Conservation (phyloP, 35 echinoderm and acorn worm genomes). For the Diadema setosum region DNA sequence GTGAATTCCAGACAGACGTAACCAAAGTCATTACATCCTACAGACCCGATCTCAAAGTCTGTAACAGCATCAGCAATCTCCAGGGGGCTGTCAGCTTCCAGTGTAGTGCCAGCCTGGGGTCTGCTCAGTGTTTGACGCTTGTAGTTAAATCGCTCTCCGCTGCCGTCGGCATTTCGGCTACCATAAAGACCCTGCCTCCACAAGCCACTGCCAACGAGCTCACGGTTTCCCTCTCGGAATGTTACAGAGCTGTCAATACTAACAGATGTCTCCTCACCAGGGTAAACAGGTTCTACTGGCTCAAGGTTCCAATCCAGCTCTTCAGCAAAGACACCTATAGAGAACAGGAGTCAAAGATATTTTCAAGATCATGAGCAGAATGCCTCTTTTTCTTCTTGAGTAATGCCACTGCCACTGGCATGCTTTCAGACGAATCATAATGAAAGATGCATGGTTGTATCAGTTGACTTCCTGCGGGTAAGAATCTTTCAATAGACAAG, state of each 20-base stretch:
- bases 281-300: slow-evolving; percentile 11
- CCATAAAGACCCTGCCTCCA: slow-evolving; percentile 74
- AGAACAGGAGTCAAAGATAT: neutral
- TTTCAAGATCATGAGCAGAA: too few relatives aligned
- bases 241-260: slow-evolving; percentile 30
- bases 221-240: slow-evolving; percentile 39
- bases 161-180: slow-evolving; percentile 19
- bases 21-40: slow-evolving; percentile 65
- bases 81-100: slow-evolving; percentile 28
- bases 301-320: slow-evolving; percentile 51
- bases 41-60: slow-evolving; percentile 61
- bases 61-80: slow-evolving; percentile 45
- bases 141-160: slow-evolving; percentile 29
- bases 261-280: slow-evolving; percentile 45
- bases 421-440: too few relatives aligned
- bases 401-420: too few relatives aligned
- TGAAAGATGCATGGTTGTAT: too few relatives aligned
- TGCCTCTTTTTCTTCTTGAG: too few relatives aligned
- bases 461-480: too few relatives aligned
- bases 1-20: slow-evolving; percentile 82
- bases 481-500: too few relatives aligned
- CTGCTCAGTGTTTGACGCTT: slow-evolving; percentile 28
- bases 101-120: slow-evolving; percentile 4
- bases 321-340: slow-evolving; percentile 57
- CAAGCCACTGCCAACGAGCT: slow-evolving; percentile 53